Evolutionary conservation across 2,888 invertebrate genomes (phyloP), one percentile per base, ranked within the genome.

Genomic region (Drosophila greeni): DNA sequence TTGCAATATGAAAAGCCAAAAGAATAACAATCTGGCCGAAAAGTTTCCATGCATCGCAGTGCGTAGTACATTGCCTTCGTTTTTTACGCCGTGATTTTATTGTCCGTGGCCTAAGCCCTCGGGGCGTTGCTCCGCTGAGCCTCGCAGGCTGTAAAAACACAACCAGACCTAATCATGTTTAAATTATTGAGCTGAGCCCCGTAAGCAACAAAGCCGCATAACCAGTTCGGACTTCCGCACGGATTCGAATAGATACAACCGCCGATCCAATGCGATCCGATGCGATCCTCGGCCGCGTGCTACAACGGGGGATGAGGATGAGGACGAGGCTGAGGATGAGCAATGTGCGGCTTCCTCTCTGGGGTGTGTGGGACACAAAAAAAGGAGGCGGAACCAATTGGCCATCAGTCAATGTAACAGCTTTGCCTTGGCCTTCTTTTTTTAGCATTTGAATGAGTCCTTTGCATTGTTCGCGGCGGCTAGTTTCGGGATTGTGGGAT

Each of bases 151-250:
- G 87, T 86, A 85, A 88, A 87, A 87, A 87, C 87, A 87, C 82
- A 80, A 81, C 80, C 79, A 81, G 74, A 77, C 85, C 79, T 88
- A 88, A 88, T 88, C 88, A 88, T 87, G 87, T 88, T 87, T 88
- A 87, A 88, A 88, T 88, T 87, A 87, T 87, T 86, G 86, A 75
- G 73, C 72, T 71, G 56, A 69, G 66, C 72, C 73, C 52, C 70
- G 45, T 29, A 26, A 45, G 59, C 60, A 75, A 74, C 75, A 76
- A 81, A 85, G 85, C 76, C 69, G 75, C 68, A 76, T 67, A 78
- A 87, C 87, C 84, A 85, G 86, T 87, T 87, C 71, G 31, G 43
- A 65, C 65, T 37, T 66, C 66, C 37, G 62, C 14, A n/a, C 16
- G 40, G 51, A 65, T 37, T 20, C 29, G 45, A 14, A 20, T 31